Evolutionary conservation across 2,888 invertebrate species (phyloP).

Genomic region (Linnaemya tessellans): DNA sequence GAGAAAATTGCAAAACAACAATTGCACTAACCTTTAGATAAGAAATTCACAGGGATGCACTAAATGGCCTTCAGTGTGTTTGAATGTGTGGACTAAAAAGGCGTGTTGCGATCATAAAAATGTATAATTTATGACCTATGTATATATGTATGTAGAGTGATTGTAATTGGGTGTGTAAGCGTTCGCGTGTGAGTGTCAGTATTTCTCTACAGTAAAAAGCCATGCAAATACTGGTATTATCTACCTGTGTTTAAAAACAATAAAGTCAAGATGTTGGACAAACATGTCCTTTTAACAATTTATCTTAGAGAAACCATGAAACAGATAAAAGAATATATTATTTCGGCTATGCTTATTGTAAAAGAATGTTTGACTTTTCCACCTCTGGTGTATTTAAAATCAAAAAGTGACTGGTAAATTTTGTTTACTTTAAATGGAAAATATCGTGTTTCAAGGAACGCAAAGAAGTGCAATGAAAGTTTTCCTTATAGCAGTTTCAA

Average conservation of each 20-base stretch:
- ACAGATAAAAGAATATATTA: not conserved
- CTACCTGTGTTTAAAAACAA: conserved; percentile 51
- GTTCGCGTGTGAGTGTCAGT: not conserved
- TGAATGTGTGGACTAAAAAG: conserved; percentile 49
- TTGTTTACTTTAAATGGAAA: not conserved
- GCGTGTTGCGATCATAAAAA: conserved; percentile 76
- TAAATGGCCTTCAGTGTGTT: conserved; percentile 39
- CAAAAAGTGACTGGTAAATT: conserved; percentile 54
- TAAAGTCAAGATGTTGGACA: conserved; percentile 62
- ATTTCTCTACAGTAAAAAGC: not conserved
- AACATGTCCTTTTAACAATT: conserved; percentile 38
- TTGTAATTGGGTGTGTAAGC: too few relatives aligned
- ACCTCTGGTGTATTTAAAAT: conserved; percentile 48
- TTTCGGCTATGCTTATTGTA: conserved; percentile 11
- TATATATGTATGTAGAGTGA: too few relatives aligned
- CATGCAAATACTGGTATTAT: conserved; percentile 2
- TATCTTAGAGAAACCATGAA: not conserved
- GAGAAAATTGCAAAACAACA: conserved; percentile 54
- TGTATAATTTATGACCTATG: conserved; percentile 78
- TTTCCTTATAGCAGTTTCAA: too few relatives aligned
- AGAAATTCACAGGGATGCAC: conserved; percentile 4
- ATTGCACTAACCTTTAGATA: conserved; percentile 18
- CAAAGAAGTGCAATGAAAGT: too few relatives aligned
- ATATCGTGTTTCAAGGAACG: too few relatives aligned
- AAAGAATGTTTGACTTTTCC: conserved; percentile 53